Evolutionary conservation across 1,140 invertebrate genomes (phyloP), one percentile per base, ranked within the genome.

Genomic region (Drosophila orosa): DNA sequence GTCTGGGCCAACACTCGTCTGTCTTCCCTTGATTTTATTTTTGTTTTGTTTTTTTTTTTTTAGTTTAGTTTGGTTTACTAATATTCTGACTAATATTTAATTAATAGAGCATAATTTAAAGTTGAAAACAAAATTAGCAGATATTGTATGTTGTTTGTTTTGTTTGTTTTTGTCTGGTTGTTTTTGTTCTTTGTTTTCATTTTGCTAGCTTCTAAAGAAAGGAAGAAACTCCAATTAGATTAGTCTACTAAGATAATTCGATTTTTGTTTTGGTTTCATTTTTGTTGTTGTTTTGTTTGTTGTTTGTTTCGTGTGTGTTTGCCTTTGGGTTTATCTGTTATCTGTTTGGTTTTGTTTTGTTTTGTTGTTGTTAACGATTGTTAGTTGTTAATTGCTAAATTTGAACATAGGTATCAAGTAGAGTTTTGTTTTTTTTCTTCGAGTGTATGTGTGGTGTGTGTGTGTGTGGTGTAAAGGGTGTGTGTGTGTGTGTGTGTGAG

Each of bases 151-250:
- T 84, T 81, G 60, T 65, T 69, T 77, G 62, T 63, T 80, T 54
- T 80, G 55, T 77, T 67, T 72, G 42, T 52, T 58, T 63, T 63
- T 75, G 72, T 72, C 77, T 79, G 60, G 35, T 60, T 77, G 33
- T 57, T 59, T 74, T 69, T 55, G 27, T 61, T 63, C 57, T 78
- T 76, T 60, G 52, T 54, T 57, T 69, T 74, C 45, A 42, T 67
- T 71, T 78, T 72, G 83, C 80, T 87, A 89, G 83, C 72, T 77
- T 89, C 84, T 87, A 87, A 89, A 84, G 84, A 87, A 87, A 89
- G 84, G 84, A 87, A 87, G 80, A 89, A 89, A 84, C 84, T 87
- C 84, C 84, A 87, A 87, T 87, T 89, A 89, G 84, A 84, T 89
- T 84, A 84, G 79, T 77, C 83, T 87, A 89, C 84, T 87, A 80